A percentile compares a stretch with the other conserved stretches of the same genome.
Evolutionary conservation across 2,113 vertebrate species (phyloP).

Genomic region (Ceyx melanurus): DNA sequence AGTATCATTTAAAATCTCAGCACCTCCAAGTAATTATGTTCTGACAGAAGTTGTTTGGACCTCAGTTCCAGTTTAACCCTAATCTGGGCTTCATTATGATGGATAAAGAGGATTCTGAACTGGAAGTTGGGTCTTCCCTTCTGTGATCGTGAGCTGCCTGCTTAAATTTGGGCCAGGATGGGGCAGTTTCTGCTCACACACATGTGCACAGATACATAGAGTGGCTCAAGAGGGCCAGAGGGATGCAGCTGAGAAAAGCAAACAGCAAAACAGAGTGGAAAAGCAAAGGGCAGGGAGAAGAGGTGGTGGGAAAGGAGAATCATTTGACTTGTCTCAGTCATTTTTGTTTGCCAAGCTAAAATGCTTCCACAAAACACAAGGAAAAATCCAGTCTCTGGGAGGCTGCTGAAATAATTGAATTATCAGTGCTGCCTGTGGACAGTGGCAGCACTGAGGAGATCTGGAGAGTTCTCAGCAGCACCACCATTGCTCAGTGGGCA

Average conservation of each 20-base stretch:
- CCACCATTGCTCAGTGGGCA: neutral
- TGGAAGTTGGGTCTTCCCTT: neutral
- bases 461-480: neutral
- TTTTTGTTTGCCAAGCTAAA: neutral
- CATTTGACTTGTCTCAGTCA: neutral
- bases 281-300: neutral
- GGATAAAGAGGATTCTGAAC: neutral
- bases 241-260: neutral
- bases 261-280: neutral
- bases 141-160: neutral
- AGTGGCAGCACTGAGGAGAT: neutral
- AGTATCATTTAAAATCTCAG: conserved; percentile 6
- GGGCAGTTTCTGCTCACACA: neutral
- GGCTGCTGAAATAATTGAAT: neutral
- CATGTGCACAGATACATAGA: neutral
- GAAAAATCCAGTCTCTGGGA: neutral
- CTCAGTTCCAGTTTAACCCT: neutral
- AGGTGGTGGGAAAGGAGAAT: neutral
- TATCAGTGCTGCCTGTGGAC: neutral
- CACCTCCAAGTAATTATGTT: conserved; percentile 34
- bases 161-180: neutral
- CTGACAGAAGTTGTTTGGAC: conserved; percentile 6
- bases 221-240: neutral
- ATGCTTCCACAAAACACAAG: neutral
- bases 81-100: neutral